Evolutionary conservation across 2,797 vertebrate genomes (phyloP).

Genomic region (Sebastolobus altivelis): DNA sequence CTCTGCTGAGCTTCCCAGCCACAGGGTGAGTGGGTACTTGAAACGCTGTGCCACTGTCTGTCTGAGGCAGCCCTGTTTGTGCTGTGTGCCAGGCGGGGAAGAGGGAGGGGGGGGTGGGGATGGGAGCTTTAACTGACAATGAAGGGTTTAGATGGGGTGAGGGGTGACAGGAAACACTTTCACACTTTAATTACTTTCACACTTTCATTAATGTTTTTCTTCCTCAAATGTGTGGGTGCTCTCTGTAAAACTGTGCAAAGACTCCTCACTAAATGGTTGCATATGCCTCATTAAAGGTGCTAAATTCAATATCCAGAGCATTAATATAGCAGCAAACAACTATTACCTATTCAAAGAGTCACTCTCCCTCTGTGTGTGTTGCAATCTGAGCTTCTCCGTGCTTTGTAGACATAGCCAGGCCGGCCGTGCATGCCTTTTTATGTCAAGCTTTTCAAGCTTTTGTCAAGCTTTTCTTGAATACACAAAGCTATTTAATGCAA

Average conservation of each 20-base stretch:
- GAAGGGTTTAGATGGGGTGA: slow-evolving; percentile 57
- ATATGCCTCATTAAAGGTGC: slow-evolving; percentile 18
- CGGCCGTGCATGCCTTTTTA: no score
- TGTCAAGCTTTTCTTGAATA: background rate
- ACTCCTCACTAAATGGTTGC: slow-evolving; percentile 28
- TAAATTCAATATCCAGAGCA: no score
- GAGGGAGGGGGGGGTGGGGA: slow-evolving; percentile 1
- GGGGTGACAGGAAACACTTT: slow-evolving; percentile 48
- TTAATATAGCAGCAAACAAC: no score
- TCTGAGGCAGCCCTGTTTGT: slow-evolving; percentile 64
- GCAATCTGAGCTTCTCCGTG: no score
- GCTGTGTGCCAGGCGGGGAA: slow-evolving; percentile 66
- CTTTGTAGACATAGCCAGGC: no score
- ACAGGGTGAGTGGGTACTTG: slow-evolving; percentile 72
- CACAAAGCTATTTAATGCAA: background rate
- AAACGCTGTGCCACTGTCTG: slow-evolving; percentile 72
- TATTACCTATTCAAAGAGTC: no score
- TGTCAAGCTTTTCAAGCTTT: background rate
- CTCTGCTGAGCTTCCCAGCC: slow-evolving; percentile 67
- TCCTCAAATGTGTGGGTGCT: slow-evolving; percentile 27
- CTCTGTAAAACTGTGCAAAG: slow-evolving; percentile 30
- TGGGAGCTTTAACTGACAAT: slow-evolving; percentile 59
- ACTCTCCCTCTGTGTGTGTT: no score
- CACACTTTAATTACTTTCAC: slow-evolving; percentile 38
- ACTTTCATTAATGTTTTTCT: background rate